Conservation (phyloP, 1,140 invertebrate genomes). For the Pseudobourletiella spinata region DNA sequence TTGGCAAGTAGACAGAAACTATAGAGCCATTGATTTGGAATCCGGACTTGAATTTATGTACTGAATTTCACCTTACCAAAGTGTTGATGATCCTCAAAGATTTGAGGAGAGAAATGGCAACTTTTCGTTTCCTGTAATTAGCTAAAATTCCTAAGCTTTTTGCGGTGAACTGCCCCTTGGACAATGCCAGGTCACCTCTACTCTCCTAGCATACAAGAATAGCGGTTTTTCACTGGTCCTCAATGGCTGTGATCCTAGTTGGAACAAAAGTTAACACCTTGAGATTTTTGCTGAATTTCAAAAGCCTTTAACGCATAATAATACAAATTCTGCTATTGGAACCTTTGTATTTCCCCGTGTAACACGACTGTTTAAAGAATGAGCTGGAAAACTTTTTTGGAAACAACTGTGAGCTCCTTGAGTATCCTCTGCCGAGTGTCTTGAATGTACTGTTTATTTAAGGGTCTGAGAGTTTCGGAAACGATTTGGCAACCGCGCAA, state of each 20-base stretch:
- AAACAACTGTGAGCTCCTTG: constrained; percentile 73
- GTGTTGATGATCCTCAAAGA: constrained; percentile 73
- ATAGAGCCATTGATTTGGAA: no score
- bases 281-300: no score
- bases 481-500: no score
- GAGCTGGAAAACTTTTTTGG: constrained; percentile 79
- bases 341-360: constrained; percentile 68
- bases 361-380: constrained; percentile 78
- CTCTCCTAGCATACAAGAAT: constrained; percentile 60
- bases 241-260: no score
- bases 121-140: constrained; percentile 75
- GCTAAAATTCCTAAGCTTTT: constrained; percentile 76
- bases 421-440: constrained; percentile 55
- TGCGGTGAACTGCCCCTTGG: constrained; percentile 69
- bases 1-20: no score
- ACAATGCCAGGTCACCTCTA: constrained; percentile 58
- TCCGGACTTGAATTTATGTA: no score
- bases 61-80: no score
- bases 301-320: no score
- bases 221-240: constrained; percentile 60
- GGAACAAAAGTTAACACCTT: no score
- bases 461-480: constrained; percentile 53
- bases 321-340: no score
- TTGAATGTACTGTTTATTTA: constrained; percentile 59
- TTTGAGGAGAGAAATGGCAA: constrained; percentile 63